Percentiles rank a stretch among this genome's conserved stretches.
phyloP scores from a whole-genome alignment of 1,140 invertebrate genomes.

The Kradibia gibbosae region DNA sequence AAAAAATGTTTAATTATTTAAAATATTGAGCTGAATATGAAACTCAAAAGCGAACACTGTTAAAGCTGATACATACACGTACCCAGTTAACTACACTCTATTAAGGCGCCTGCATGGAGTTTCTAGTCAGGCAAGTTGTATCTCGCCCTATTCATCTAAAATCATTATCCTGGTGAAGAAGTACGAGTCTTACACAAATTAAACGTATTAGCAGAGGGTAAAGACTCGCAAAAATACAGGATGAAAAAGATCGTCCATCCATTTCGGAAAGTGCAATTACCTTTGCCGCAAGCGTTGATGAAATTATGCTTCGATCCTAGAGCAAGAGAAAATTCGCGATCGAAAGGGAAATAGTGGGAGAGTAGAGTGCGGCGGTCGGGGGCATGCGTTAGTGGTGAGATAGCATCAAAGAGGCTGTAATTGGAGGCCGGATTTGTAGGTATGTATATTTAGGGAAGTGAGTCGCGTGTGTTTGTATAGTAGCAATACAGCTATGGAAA shows the following conservation, averaged over 20 bases:
- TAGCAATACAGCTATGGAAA: conserved; percentile 26
- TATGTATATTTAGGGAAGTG: conserved; percentile 68
- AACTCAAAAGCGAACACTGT: not conserved
- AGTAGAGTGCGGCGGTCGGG: not conserved
- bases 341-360: not conserved
- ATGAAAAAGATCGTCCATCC: not conserved
- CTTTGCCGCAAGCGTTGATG: conserved; percentile 54
- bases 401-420: conserved; percentile 69
- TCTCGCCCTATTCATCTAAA: not conserved
- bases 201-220: not conserved
- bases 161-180: conserved; percentile 6
- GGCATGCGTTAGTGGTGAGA: conserved; percentile 56
- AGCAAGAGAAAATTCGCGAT: not conserved
- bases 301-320: conserved; percentile 59
- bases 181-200: not conserved
- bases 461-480: conserved; percentile 41
- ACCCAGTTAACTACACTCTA: not conserved
- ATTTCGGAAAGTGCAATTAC: not conserved
- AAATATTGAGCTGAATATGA: not conserved
- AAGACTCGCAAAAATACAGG: not conserved
- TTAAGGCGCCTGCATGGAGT: not conserved
- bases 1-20: not conserved
- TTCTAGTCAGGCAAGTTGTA: too few species aligned
- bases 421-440: conserved; percentile 65
- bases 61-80: not conserved